These are phyloP conservation scores for Apogon talboti DNA, from an alignment of 2,797 vertebrate species.

Conservation along the genomic window DNA sequence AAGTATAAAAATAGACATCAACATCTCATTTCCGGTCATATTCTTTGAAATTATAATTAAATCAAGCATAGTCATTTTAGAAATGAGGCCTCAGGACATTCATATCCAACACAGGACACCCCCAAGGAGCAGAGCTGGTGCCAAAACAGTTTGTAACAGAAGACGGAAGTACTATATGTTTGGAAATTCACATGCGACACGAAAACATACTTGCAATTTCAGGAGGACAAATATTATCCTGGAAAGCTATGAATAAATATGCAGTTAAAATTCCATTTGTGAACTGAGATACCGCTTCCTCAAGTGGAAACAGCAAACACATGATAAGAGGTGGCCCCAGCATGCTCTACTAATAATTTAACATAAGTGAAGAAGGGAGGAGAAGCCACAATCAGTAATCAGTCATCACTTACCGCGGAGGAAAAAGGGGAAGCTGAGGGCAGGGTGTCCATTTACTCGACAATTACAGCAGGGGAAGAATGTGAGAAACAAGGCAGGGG, in stretches of 20 bases:
- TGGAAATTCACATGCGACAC: conserved; percentile 1
- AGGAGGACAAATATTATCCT: conserved; percentile 7
- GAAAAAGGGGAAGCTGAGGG: conserved; percentile 34
- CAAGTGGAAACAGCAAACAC: conserved; percentile 9
- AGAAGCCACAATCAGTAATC: conserved; percentile 51
- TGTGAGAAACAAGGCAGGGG: conserved; percentile 30
- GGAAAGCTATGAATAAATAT: conserved; percentile 30
- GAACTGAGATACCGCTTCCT: background rate
- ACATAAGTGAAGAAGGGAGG: conserved; percentile 43
- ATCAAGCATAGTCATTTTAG: conserved; percentile 22
- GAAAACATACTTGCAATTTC: background rate
- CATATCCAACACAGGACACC: conserved; percentile 31
- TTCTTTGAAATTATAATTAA: conserved; percentile 44
- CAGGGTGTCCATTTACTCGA: conserved; percentile 58
- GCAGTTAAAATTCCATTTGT: conserved; percentile 4
- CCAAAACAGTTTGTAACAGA: conserved; percentile 13
- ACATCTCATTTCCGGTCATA: conserved; percentile 27
- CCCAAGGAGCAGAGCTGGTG: conserved; percentile 13
- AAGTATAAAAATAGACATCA: conserved; percentile 30
- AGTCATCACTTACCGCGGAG: conserved; percentile 57
- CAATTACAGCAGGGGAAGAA: conserved; percentile 16
- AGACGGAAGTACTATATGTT: background rate
- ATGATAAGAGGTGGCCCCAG: conserved; percentile 10
- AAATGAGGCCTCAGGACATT: conserved; percentile 43
- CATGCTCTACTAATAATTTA: conserved; percentile 55